These are phyloP conservation scores for Cantharis rustica DNA, from an alignment of 2,888 invertebrate genomes.

Conservation along the genomic window DNA sequence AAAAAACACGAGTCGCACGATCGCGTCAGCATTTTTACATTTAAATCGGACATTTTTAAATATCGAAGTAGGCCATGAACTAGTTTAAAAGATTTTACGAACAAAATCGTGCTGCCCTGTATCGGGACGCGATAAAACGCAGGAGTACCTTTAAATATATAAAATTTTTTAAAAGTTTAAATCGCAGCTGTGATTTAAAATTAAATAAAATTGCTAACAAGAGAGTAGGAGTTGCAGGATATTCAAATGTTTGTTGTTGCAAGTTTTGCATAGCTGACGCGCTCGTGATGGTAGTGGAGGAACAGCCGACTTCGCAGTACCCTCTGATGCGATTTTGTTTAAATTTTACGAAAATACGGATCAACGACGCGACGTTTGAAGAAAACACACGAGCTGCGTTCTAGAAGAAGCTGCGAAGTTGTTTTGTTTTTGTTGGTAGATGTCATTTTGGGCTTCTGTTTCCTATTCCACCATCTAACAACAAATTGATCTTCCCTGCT, in stretches of 20 bases:
- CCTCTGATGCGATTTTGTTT: not conserved
- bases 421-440: not conserved
- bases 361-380: not conserved
- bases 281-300: not conserved
- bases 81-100: not conserved
- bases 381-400: not conserved
- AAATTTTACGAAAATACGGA: not conserved
- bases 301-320: not conserved
- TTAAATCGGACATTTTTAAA: not conserved
- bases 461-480: not conserved
- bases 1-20: not conserved
- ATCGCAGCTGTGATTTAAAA: conserved; percentile 2
- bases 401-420: not conserved
- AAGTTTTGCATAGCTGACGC: not conserved
- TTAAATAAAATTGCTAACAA: not conserved
- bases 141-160: not conserved
- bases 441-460: not conserved
- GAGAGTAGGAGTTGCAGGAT: not conserved
- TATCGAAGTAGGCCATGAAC: not conserved
- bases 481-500: not conserved
- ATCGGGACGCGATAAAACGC: not conserved
- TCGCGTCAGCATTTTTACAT: not conserved
- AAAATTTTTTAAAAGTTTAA: not conserved
- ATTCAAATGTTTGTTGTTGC: not conserved
- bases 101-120: not conserved